Evolutionary conservation across 1,140 invertebrate genomes (phyloP).

Genomic region (Coelopa frigida): DNA sequence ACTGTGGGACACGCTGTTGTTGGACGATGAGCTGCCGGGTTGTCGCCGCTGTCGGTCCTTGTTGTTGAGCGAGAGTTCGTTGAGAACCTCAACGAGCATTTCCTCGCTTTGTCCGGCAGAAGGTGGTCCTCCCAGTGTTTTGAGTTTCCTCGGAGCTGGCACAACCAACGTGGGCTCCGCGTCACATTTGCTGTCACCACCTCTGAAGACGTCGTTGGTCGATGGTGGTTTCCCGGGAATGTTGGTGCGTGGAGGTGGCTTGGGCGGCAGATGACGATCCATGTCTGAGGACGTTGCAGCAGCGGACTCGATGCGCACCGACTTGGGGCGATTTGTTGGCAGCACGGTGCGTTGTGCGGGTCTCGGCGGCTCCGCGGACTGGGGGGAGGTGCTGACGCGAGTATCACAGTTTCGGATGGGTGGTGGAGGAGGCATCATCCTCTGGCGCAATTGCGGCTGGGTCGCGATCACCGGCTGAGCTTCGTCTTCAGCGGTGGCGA

Average conservation of each 20-base stretch:
- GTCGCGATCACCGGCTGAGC: slow-evolving; percentile 27
- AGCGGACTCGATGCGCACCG: background rate
- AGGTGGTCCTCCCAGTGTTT: no score
- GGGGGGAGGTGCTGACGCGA: slow-evolving; percentile 22
- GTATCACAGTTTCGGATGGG: slow-evolving; percentile 20
- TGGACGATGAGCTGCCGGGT: slow-evolving; percentile 6
- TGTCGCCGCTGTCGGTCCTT: slow-evolving; percentile 4
- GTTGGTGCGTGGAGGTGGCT: no score
- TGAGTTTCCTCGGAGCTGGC: no score
- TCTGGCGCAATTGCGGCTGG: slow-evolving; percentile 24
- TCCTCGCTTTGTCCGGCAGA: no score
- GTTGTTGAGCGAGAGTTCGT: no score
- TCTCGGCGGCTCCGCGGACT: slow-evolving; percentile 1
- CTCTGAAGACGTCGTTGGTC: no score
- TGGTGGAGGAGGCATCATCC: slow-evolving; percentile 16
- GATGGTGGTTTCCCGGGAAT: no score
- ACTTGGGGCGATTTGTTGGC: slow-evolving; percentile 10
- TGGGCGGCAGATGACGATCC: no score
- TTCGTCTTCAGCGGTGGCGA: slow-evolving; percentile 10
- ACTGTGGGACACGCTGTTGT: slow-evolving; percentile 9
- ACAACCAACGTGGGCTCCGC: no score
- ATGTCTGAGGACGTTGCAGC: no score
- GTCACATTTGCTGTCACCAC: no score
- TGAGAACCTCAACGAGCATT: no score
- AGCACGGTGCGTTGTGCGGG: slow-evolving; percentile 2